Evolutionary conservation across 1,140 invertebrate species (phyloP), one percentile per base, ranked within the genome.

Genomic region (Carposina sasakii): DNA sequence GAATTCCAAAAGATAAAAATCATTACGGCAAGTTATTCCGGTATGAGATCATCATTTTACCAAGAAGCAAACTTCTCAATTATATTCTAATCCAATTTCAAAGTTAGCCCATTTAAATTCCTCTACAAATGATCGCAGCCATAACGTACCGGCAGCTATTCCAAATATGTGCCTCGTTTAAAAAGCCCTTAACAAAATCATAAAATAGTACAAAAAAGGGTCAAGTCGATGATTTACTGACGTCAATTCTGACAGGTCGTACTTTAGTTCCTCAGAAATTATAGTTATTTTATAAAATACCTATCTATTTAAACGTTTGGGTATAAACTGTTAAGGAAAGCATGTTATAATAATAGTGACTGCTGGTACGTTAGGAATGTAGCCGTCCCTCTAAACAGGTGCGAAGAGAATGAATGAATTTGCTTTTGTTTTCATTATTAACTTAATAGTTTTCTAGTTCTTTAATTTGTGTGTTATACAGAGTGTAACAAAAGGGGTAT

Each of bases 251-350:
- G 79, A 83, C 79, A 81, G 79, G 60, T 76, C 63, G 60, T 73
- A 77, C 74, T 76, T 81, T 72, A 67, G 67, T 71, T 71, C 67
- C 59, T 57, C 61, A 60, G 54, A 74, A 83, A 83, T 83, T 81
- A 83, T 81, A 81, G 79, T 81, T 72, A 83, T 81, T 77, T 77
- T 55, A 74, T 76, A 67, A 74, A 79, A 79, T 67, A 72, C 48
- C 65, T 71, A 76, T 81, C 65, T 73, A 76, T 69, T 78, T 76
- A 71, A 79, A 75, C 60, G 74, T 59, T 69, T 53, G 36, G 47
- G 50, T 44, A 63, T 64, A 67, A 67, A 60, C 34, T 56, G 57
- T 52, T 49, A 59, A 54, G 49, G 47, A 63, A 62, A 68, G 59
- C 50, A 55, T 57, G 64, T 64, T 55, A 63, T 75, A n/a, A n/a